Percentiles rank a stretch among this genome's conserved stretches.
phyloP scores from a whole-genome alignment of 2,888 invertebrate species.

The Dexiosoma caninum region DNA sequence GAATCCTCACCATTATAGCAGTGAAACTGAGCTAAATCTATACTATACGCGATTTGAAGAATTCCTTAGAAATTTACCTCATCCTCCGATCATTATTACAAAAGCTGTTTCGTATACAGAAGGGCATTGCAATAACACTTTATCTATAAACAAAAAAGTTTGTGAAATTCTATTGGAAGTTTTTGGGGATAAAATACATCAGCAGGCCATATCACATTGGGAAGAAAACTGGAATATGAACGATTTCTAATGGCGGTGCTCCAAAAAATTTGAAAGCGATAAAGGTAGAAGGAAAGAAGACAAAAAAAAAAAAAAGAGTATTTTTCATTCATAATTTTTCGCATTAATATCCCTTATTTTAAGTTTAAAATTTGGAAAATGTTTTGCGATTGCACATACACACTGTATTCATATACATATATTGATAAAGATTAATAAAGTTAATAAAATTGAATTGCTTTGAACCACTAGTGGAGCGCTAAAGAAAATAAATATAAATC shows the following conservation, averaged over 20 bases:
- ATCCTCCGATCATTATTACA: conserved; percentile 84
- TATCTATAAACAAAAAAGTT: conserved; percentile 85
- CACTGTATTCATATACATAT: neutral
- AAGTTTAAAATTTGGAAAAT: conserved; percentile 50
- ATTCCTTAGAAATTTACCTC: conserved; percentile 80
- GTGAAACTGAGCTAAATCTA: conserved; percentile 82
- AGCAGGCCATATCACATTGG: conserved; percentile 74
- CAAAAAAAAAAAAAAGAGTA: neutral
- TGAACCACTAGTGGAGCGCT: no score
- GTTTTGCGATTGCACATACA: conserved; percentile 17
- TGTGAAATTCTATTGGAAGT: conserved; percentile 80
- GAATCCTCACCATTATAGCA: conserved; percentile 90
- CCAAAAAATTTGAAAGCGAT: neutral
- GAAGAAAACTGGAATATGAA: conserved; percentile 77
- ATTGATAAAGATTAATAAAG: neutral
- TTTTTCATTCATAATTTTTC: conserved; percentile 14
- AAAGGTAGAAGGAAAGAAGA: neutral
- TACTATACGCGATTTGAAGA: conserved; percentile 81
- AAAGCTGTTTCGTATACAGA: conserved; percentile 91
- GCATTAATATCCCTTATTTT: conserved; percentile 35
- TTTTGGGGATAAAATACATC: conserved; percentile 72
- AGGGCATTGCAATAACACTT: conserved; percentile 94
- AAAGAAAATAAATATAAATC: no score
- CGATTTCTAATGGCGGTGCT: conserved; percentile 71
- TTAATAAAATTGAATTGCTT: conserved; percentile 55